Base-by-base conservation (phyloP, 2,888 invertebrate species). In the Phytoseiulus persimilis region DNA sequence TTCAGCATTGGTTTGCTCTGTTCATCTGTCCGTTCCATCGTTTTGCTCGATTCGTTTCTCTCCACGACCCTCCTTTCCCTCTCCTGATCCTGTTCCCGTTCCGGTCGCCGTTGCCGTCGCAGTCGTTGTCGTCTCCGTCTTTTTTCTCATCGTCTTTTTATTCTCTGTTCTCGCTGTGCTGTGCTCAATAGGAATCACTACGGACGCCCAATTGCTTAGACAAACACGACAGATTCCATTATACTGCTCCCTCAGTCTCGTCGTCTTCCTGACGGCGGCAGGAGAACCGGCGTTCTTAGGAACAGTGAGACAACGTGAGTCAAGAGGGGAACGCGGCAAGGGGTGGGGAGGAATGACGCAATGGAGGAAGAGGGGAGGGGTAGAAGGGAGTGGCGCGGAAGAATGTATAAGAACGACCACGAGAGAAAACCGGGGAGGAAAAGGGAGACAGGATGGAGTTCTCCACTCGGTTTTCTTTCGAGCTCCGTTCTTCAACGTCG, bases 171-270 rank as follows among this genome's bases (percentile, higher is more conserved):
- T 32, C 87, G 28, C 32, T 87, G 87, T 87, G 87, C n/a, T 45
- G 87, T 87, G 39, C 87, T 87, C 87, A 87, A 87, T 87, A 87
- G 32, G 45, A 87, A 87, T 87, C 87, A 87, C 87, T 87, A 87
- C 87, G 87, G n/a, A n/a, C 45, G 87, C 87, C 33, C 87, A 87
- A 87, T 87, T 87, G 87, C 87, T 32, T 87, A 87, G 87, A 87
- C 87, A 87, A 87, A 87, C 87, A 87, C 87, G 87, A 87, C 87
- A 87, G 87, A 87, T 87, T 45, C 87, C 87, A 87, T 87, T 87
- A 87, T 87, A 87, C 87, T 87, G 32, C n/a, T 32, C n/a, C 32
- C 39, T 32, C 87, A 39, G 87, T 45, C 87, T 87, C 45, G 32
- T 87, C 87, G n/a, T n/a, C 87, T 87, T 45, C 32, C 18, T 65